These are phyloP conservation scores for Corbicula japonica DNA, from an alignment of 2,888 invertebrate species.

Conservation along the genomic window DNA sequence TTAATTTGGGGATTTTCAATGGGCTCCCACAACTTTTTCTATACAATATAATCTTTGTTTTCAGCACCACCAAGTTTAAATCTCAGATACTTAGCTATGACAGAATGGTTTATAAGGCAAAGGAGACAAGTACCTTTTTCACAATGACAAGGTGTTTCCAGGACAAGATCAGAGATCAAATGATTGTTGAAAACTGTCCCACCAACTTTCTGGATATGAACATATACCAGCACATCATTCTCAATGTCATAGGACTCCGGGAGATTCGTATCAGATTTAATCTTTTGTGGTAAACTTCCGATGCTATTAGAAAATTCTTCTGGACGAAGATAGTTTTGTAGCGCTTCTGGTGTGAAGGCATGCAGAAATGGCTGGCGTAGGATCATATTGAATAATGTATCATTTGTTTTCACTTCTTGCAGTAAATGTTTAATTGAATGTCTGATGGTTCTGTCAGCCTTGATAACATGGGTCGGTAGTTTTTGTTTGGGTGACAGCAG, in stretches of 20 bases:
- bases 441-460: constrained; percentile 34
- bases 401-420: constrained; percentile 37
- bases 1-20: too few relatives aligned
- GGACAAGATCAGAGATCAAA: constrained; percentile 52
- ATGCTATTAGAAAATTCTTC: not conserved
- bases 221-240: constrained; percentile 59
- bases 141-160: constrained; percentile 57
- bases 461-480: not conserved
- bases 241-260: constrained; percentile 44
- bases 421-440: constrained; percentile 42
- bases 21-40: too few relatives aligned
- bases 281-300: not conserved
- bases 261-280: not conserved
- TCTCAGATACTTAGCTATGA: too few relatives aligned
- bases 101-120: too few relatives aligned
- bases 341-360: constrained; percentile 15
- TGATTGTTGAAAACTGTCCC: constrained; percentile 61
- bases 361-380: constrained; percentile 34
- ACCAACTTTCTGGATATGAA: constrained; percentile 66
- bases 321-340: constrained; percentile 50
- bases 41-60: too few relatives aligned
- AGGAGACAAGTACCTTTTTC: constrained; percentile 27
- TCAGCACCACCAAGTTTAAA: too few relatives aligned
- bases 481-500: constrained; percentile 20
- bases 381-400: constrained; percentile 41